phyloP scores from a whole-genome alignment of 1,140 invertebrate genomes.

The Harpegnathos saltator region DNA sequence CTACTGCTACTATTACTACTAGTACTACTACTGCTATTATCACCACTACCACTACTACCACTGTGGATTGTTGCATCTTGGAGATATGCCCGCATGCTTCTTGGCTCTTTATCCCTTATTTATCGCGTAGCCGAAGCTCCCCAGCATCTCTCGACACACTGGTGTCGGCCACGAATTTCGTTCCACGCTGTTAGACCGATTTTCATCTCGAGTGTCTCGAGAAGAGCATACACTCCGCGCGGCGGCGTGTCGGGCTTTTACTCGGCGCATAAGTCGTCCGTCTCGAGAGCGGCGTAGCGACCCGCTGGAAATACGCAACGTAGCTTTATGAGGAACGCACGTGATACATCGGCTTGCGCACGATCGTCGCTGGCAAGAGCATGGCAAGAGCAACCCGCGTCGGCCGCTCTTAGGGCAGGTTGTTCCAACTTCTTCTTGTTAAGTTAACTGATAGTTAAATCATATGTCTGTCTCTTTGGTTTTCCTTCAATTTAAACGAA shows the following conservation, averaged over 20 bases:
- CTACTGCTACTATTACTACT: slow-evolving; percentile 26
- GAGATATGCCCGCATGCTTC: slow-evolving; percentile 68
- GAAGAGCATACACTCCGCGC: slow-evolving; percentile 36
- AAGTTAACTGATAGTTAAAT: no score
- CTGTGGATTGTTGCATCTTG: slow-evolving; percentile 72
- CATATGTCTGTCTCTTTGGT: no score
- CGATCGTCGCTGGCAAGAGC: no score
- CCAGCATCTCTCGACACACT: slow-evolving; percentile 7
- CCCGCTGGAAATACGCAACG: not conserved
- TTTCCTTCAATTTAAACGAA: no score
- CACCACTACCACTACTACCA: slow-evolving; percentile 39
- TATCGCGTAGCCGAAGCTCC: slow-evolving; percentile 27
- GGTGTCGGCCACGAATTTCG: not conserved
- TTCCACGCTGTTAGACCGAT: not conserved
- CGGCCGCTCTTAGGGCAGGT: no score
- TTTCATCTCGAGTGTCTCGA: slow-evolving; percentile 19
- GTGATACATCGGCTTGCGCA: no score
- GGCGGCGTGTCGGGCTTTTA: not conserved
- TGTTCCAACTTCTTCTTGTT: no score
- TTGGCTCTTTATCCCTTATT: slow-evolving; percentile 38
- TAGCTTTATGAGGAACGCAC: not conserved
- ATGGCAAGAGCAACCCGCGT: no score
- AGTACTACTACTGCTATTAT: slow-evolving; percentile 29
- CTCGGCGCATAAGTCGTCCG: not conserved
- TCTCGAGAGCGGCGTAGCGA: not conserved